Percentiles rank a stretch among this genome's conserved stretches.
Evolutionary conservation across 2,888 invertebrate species (phyloP).

Genomic region (Spilosoma lubricipeda): DNA sequence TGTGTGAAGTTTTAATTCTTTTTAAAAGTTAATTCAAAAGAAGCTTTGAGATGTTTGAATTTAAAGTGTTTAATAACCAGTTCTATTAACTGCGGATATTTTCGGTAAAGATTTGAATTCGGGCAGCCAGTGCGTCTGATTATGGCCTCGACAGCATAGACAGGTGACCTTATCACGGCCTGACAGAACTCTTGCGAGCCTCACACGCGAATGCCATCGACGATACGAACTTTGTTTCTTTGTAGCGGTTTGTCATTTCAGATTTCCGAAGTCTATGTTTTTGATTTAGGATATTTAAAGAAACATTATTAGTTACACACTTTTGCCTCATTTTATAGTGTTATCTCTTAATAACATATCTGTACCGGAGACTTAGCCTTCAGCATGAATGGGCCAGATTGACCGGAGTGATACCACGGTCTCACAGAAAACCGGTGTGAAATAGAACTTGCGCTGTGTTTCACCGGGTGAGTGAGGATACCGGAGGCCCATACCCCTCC

Average conservation of each 20-base stretch:
- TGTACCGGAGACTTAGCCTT: too few relatives aligned
- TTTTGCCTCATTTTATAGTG: neutral
- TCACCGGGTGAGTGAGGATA: too few relatives aligned
- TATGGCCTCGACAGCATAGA: slow-evolving; percentile 41
- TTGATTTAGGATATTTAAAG: neutral
- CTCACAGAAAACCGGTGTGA: too few relatives aligned
- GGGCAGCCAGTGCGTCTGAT: slow-evolving; percentile 18
- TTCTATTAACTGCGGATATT: slow-evolving; percentile 7
- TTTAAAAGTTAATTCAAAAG: neutral
- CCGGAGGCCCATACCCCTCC: too few relatives aligned
- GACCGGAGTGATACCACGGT: too few relatives aligned
- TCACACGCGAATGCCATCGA: slow-evolving; percentile 55
- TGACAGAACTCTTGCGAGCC: slow-evolving; percentile 37
- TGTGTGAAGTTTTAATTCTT: neutral
- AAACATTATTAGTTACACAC: neutral
- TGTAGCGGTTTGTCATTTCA: neutral
- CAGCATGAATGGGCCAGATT: too few relatives aligned
- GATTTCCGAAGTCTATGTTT: neutral
- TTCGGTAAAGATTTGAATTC: slow-evolving; percentile 8
- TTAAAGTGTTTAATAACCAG: slow-evolving; percentile 8
- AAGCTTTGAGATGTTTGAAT: neutral
- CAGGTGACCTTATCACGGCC: slow-evolving; percentile 60
- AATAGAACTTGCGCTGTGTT: too few relatives aligned
- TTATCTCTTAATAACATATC: too few relatives aligned
- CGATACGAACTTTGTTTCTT: slow-evolving; percentile 1